A percentile compares a stretch with the other conserved stretches of the same genome.
Evolutionary conservation across 2,888 invertebrate genomes (phyloP).

Genomic region (Mactromeris polynyma): DNA sequence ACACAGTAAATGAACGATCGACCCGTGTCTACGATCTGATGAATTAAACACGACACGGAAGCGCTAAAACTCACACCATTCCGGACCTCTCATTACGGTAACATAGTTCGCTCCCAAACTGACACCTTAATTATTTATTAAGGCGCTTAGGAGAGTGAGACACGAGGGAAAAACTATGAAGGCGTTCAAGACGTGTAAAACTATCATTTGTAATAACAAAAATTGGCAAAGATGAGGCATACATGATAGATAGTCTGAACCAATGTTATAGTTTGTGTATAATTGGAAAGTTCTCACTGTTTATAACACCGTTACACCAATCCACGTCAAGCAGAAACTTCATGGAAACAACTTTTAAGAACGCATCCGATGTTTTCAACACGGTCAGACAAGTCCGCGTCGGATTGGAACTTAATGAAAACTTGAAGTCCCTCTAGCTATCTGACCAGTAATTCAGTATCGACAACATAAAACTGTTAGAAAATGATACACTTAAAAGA

Average conservation of each 20-base stretch:
- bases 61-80: slow-evolving; percentile 27
- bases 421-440: too few relatives aligned
- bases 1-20: neutral
- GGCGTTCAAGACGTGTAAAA: slow-evolving; percentile 12
- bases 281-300: neutral
- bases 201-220: slow-evolving; percentile 4
- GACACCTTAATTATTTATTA: slow-evolving; percentile 48
- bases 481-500: too few relatives aligned
- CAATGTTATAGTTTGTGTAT: neutral
- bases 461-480: too few relatives aligned
- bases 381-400: too few relatives aligned
- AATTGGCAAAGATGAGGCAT: slow-evolving; percentile 8
- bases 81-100: slow-evolving; percentile 7
- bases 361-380: too few relatives aligned
- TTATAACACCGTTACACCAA: neutral
- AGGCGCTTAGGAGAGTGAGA: slow-evolving; percentile 22
- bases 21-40: neutral
- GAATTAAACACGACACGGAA: slow-evolving; percentile 1
- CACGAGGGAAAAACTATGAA: slow-evolving; percentile 14
- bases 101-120: slow-evolving; percentile 2
- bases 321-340: neutral
- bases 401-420: too few relatives aligned
- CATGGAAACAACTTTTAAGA: neutral
- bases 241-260: slow-evolving; percentile 19
- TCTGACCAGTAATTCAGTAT: too few relatives aligned